Conservation (phyloP, 2,797 vertebrate genomes). For the Clarias laeviceps region DNA sequence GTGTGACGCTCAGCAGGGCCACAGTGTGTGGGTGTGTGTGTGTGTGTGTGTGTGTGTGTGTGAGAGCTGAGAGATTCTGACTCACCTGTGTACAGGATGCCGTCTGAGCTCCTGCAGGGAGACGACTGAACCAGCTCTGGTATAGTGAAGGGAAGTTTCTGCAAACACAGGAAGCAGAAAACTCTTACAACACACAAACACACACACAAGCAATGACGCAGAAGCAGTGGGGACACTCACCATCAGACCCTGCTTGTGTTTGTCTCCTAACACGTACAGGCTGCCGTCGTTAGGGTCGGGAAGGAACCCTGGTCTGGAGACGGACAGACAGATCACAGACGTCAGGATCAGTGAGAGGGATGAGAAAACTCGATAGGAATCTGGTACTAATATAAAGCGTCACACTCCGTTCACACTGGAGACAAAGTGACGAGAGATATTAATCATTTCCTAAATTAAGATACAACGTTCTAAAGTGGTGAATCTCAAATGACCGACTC, state of each 20-base stretch:
- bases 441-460: too few relatives aligned
- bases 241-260: conserved; percentile 92
- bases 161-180: conserved; percentile 40
- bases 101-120: conserved; percentile 94
- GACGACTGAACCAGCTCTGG: conserved; percentile 95
- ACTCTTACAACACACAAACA: neutral
- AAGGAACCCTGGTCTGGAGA: conserved; percentile 86
- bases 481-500: too few relatives aligned
- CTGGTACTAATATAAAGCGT: neutral
- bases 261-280: conserved; percentile 89
- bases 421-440: neutral
- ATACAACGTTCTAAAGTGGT: too few relatives aligned
- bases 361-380: neutral
- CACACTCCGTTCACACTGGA: neutral
- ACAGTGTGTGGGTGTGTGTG: neutral
- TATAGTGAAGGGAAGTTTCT: conserved; percentile 95
- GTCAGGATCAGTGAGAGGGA: neutral
- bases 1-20: neutral
- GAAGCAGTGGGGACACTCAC: conserved; percentile 67
- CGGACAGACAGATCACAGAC: neutral
- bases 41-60: too few relatives aligned
- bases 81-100: conserved; percentile 91
- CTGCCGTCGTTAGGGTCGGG: conserved; percentile 96
- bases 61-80: too few relatives aligned
- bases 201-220: conserved; percentile 30